These are phyloP conservation scores for Aplocera efformata DNA, from an alignment of 2,888 invertebrate genomes.

Conservation along the genomic window DNA sequence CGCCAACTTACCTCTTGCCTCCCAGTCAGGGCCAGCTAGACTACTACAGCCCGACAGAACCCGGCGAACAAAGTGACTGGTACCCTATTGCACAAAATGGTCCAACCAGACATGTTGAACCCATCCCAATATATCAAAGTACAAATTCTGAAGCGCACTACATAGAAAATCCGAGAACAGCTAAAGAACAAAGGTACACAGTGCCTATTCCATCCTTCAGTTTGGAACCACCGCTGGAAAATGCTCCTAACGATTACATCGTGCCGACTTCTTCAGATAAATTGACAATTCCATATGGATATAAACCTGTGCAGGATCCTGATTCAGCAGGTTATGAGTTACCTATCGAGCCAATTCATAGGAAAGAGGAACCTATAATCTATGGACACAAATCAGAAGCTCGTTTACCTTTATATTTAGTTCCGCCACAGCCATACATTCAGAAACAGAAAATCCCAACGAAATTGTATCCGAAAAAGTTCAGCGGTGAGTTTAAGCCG, in stretches of 20 bases:
- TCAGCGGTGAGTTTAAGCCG: constrained; percentile 68
- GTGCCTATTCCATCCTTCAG: constrained; percentile 52
- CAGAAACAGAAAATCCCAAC: constrained; percentile 68
- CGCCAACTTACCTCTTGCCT: constrained; percentile 62
- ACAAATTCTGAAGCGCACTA: constrained; percentile 21
- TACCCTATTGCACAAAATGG: constrained; percentile 53
- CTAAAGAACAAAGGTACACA: constrained; percentile 25
- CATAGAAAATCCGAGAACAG: constrained; percentile 19
- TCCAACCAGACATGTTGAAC: constrained; percentile 30
- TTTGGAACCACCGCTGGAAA: constrained; percentile 57
- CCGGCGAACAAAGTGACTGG: constrained; percentile 63
- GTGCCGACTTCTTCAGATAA: constrained; percentile 43
- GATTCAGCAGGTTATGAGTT: constrained; percentile 22
- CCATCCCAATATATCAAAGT: constrained; percentile 35
- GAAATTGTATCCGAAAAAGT: constrained; percentile 81
- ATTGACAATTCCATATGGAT: constrained; percentile 14
- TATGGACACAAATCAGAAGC: constrained; percentile 44
- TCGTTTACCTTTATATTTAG: constrained; percentile 49
- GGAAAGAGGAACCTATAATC: constrained; percentile 24
- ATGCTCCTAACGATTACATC: constrained; percentile 55
- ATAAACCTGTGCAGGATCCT: constrained; percentile 37
- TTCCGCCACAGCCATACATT: constrained; percentile 49
- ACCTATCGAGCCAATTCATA: constrained; percentile 34
- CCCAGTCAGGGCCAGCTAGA: constrained; percentile 49
- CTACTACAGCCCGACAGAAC: constrained; percentile 46